Base-by-base conservation (phyloP, 2,888 invertebrate species). In the Lasioglossum figueresi region DNA sequence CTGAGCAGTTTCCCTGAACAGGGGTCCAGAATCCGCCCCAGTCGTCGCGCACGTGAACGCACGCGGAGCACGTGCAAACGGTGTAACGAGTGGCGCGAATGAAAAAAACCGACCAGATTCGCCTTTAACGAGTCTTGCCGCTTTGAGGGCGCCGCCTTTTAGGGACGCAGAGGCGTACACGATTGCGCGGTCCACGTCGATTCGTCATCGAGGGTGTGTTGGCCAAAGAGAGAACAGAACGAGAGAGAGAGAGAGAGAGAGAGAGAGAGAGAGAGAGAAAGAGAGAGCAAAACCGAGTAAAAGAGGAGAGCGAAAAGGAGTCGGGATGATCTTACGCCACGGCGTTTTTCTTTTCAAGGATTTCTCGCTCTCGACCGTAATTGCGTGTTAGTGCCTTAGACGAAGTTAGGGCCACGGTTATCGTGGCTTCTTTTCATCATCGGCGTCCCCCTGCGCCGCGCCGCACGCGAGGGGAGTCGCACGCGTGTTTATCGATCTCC, bases 71-170 rank as follows among this genome's bases (percentile, higher is more conserved):
- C 89, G 88, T 88, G 85, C 79, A 76, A 82, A 71, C 72, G 70
- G 79, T 82, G 85, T 88, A 89, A 88, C 85, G 83, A 88, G 81
- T 79, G 66, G 76, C 63, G 14, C 74, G 34, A 45, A 40, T 27
- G 31, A 34, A 56, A 34, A 68, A 76, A 82, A 83, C 74, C 79
- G 76, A 75, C 88, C 76, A 79, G 83, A 88, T 83, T 76, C 79
- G 79, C 82, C 74, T 89, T 83, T 91, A 91, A 90, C 89, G 91
- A 91, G 83, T 76, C 78, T 81, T 76, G n/a, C 43, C 76, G 88
- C 91, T 89, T 89, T 88, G 88, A 89, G 83, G 83, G 52, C 75
- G 81, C 91, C 89, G 89, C 84, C 84, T 85, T 88, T 89, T 91
- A 81, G 83, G 84, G 83, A 74, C 70, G 79, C 56, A 59, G 43